Evolutionary conservation across 1,140 invertebrate species (phyloP), one percentile per base, ranked within the genome.

Genomic region (Drosophila prosaltans): DNA sequence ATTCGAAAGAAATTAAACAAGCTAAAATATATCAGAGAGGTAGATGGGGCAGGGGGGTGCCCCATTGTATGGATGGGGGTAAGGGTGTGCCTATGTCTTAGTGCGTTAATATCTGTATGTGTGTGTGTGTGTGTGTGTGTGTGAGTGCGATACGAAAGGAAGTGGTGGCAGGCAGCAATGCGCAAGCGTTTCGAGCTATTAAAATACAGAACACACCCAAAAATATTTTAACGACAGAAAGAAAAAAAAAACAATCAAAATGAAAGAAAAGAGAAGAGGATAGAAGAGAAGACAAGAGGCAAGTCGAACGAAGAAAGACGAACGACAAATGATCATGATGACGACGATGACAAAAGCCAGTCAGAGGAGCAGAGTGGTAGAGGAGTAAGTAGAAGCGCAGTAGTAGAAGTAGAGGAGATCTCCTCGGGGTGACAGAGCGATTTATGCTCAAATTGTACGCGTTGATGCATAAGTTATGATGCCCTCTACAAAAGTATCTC

Each of bases 141-240:
- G 41, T 70, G 62, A 59, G 69, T 64, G 82, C 48, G 67, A 69
- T 81, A 74, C 77, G 83, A 83, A 88, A 88, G 83, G 83, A 88
- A 88, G 82, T 86, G 82, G 78, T 70, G 77, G 81, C 77, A 81
- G 82, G 77, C 73, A 80, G 81, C 69, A 81, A 70, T 81, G 69
- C 79, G 74, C 80, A 81, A 76, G 75, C 80, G 80, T 66, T 79
- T 84, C 75, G 73, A 75, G 83, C 84, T 89, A 88, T 88, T 88
- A 89, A 88, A 88, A 88, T 84, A 88, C 84, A 88, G 84, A 88
- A 88, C 84, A 88, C 84, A 88, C 84, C 84, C 84, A 88, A 88
- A 88, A 84, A 88, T 88, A 88, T 88, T 88, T 88, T 88, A 89
- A 88, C 83, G 82, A 88, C 72, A 66, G 67, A 16, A 45, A 16